Evolutionary conservation across 1,140 invertebrate genomes (phyloP).

Genomic region (Drosophila navojoa): DNA sequence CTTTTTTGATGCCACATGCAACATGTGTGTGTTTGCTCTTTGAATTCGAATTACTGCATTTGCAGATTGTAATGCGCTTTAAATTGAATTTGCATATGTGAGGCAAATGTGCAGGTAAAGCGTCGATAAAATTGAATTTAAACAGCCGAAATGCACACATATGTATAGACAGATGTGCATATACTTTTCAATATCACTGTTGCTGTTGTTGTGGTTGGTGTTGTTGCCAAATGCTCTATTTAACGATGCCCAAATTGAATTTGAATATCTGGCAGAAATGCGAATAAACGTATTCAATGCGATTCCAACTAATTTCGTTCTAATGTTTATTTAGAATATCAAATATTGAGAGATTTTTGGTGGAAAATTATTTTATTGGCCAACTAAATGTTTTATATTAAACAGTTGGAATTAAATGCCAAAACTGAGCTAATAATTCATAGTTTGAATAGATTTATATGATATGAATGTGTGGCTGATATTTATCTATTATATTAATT

Average conservation of each 20-base stretch:
- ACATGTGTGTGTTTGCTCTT: constrained; percentile 46
- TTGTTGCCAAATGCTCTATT: constrained; percentile 4
- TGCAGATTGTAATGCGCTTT: constrained; percentile 44
- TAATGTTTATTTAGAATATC: background rate
- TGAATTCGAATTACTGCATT: constrained; percentile 33
- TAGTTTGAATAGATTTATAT: background rate
- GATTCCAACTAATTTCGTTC: background rate
- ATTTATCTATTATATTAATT: too few relatives aligned
- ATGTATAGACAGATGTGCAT: too few relatives aligned
- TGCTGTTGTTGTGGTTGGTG: background rate
- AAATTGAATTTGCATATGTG: constrained; percentile 42
- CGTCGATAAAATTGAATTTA: constrained; percentile 8
- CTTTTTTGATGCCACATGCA: constrained; percentile 11
- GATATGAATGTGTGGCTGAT: too few relatives aligned
- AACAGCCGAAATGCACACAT: background rate
- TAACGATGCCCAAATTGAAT: constrained; percentile 5
- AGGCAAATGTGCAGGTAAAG: constrained; percentile 18
- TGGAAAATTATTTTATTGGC: background rate
- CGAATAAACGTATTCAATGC: background rate
- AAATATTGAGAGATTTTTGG: background rate
- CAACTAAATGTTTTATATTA: background rate
- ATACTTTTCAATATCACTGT: constrained; percentile 1
- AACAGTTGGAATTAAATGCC: too few relatives aligned
- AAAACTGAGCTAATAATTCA: too few relatives aligned
- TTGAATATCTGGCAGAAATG: background rate